Evolutionary conservation across 2,113 vertebrate genomes (phyloP).

Genomic region (Strix aluco): DNA sequence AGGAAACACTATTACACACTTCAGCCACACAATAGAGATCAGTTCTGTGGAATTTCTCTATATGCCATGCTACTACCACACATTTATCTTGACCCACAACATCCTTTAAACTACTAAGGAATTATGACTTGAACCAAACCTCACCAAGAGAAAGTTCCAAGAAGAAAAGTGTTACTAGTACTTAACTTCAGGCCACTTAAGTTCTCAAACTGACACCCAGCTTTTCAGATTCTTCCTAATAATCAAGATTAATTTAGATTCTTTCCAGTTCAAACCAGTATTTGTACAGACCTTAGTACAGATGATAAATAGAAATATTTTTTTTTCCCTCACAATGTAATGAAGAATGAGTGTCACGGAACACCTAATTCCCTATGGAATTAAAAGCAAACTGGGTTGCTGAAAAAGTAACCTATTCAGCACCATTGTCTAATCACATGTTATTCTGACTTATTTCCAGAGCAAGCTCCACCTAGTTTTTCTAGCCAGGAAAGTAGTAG

Average conservation of each 20-base stretch:
- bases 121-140: not conserved
- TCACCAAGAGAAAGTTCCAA: not conserved
- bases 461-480: constrained; percentile 5
- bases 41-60: not conserved
- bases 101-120: not conserved
- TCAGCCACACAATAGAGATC: not conserved
- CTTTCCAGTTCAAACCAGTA: not conserved
- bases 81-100: not conserved
- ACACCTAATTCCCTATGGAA: not conserved
- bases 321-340: not conserved
- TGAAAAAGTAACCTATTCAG: constrained; percentile 41
- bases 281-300: not conserved
- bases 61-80: not conserved
- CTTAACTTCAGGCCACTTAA: not conserved
- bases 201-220: not conserved
- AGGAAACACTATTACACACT: not conserved
- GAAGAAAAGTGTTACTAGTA: not conserved
- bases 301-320: not conserved
- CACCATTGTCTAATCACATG: not conserved
- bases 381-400: not conserved
- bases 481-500: constrained; percentile 6
- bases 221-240: not conserved
- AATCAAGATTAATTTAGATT: not conserved
- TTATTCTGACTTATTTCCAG: constrained; percentile 2
- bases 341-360: not conserved